These are phyloP conservation scores for Tringa solitaria DNA, from an alignment of 2,113 vertebrate genomes.

Conservation along the genomic window DNA sequence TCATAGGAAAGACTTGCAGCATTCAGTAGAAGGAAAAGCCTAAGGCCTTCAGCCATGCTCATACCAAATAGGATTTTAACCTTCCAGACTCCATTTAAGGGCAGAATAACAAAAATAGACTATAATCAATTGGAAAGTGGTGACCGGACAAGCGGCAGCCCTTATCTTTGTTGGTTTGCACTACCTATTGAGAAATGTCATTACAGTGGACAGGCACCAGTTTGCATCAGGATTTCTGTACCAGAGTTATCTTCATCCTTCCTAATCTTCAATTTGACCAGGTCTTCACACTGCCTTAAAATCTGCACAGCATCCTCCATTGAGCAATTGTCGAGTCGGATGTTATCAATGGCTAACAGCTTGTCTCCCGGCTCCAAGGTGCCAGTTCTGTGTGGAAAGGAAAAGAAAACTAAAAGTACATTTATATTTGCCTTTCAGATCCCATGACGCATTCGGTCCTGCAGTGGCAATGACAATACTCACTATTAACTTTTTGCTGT, in stretches of 20 bases:
- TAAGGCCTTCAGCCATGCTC: background rate
- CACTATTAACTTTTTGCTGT: background rate
- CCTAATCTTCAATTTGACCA: conserved; percentile 94
- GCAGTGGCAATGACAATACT: background rate
- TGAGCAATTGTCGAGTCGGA: conserved; percentile 91
- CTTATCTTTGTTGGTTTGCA: conserved; percentile 33
- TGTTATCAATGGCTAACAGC: conserved; percentile 93
- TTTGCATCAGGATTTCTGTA: conserved; percentile 63
- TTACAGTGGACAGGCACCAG: conserved; percentile 19
- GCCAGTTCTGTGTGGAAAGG: conserved; percentile 81
- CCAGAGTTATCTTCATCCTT: conserved; percentile 98
- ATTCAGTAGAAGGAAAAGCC: background rate
- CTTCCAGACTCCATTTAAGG: conserved; percentile 29
- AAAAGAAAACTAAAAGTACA: background rate
- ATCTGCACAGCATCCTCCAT: conserved; percentile 95
- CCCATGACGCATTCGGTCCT: background rate
- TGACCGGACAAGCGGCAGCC: background rate
- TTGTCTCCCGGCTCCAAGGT: conserved; percentile 95
- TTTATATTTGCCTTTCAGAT: conserved; percentile 40
- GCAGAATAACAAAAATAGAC: conserved; percentile 38
- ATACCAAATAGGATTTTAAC: background rate
- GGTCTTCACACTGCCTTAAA: conserved; percentile 92
- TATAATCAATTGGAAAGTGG: conserved; percentile 37
- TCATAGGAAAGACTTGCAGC: background rate
- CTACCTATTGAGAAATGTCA: conserved; percentile 49